Base-by-base conservation (phyloP, 2,888 invertebrate species). In the Diaphora mendica region DNA sequence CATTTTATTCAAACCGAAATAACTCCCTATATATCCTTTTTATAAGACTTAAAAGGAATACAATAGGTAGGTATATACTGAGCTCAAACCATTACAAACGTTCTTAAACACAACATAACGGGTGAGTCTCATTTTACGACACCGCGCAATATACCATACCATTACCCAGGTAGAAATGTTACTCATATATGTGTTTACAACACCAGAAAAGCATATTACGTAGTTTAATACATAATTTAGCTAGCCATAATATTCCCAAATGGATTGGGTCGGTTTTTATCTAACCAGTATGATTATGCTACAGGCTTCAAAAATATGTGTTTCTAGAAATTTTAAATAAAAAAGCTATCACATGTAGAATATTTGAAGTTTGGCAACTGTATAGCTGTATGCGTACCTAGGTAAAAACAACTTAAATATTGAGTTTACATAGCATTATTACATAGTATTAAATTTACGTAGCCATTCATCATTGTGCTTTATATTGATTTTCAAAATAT, bases 71-170 rank as follows among this genome's bases (percentile, higher is more conserved):
- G 8, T 70, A 80, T 76, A 75, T 70, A 42, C 76, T 71, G n/a
- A 26, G 68, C 64, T 64, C 44, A 72, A 75, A 65, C 71, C 74
- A 82, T 79, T 82, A 76, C 71, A 79, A 82, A 77, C 67, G 30
- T 70, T 72, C 77, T 82, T 79, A 64, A 82, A 79, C 74, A 82
- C 75, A 71, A 76, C 76, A 64, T 82, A 75, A 82, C 79, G 73
- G 71, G 66, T 77, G 77, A 70, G 80, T 42, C 73, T 77, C 75
- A 75, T 69, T 81, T 79, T 73, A 81, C 68, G 71, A 51, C 71
- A 74, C 79, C 17, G 51, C 65, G 80, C 79, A 74, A 74, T 79
- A 80, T 80, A 73, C 64, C 69, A 70, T 70, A 74, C 70, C 64
- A 79, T 79, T 77, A 82, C 72, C 73, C 75, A 65, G 67, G 71